Conservation (phyloP, 2,888 invertebrate species). For the Pollenia angustigena region DNA sequence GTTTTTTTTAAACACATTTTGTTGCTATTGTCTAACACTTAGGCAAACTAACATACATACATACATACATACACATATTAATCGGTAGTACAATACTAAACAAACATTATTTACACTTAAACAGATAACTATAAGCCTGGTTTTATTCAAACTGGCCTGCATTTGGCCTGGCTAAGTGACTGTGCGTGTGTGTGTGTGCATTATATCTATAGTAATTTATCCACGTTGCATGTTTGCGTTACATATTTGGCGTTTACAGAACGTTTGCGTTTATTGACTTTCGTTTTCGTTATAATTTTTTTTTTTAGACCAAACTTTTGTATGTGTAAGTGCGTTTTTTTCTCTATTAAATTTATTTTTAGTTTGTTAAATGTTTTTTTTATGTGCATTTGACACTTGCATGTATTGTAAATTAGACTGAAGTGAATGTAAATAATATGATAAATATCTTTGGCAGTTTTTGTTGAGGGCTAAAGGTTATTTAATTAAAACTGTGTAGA, state of each 20-base stretch:
- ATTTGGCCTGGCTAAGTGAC: neutral
- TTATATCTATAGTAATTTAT: constrained; percentile 26
- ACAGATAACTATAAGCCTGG: no score
- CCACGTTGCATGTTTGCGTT: constrained; percentile 1
- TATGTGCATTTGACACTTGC: constrained; percentile 67
- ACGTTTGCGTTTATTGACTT: constrained; percentile 69
- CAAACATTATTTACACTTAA: constrained; percentile 4
- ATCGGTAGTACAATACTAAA: constrained; percentile 29
- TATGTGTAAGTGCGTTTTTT: constrained; percentile 21
- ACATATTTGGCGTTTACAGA: constrained; percentile 52
- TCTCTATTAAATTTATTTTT: constrained; percentile 48
- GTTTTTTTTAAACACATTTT: constrained; percentile 20
- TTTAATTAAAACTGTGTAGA: constrained; percentile 61
- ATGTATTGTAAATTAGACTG: constrained; percentile 68
- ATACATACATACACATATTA: constrained; percentile 18
- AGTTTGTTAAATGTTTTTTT: constrained; percentile 54
- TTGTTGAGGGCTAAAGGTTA: constrained; percentile 67
- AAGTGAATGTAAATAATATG: constrained; percentile 70
- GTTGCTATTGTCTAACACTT: neutral
- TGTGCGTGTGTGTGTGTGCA: neutral
- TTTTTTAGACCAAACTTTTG: constrained; percentile 24
- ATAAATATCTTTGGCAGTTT: constrained; percentile 62
- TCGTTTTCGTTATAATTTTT: constrained; percentile 68
- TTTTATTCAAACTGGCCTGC: neutral
- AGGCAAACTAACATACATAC: neutral